These are phyloP conservation scores for Pseudomyrmex gracilis DNA, from an alignment of 1,140 invertebrate species.

Conservation along the genomic window DNA sequence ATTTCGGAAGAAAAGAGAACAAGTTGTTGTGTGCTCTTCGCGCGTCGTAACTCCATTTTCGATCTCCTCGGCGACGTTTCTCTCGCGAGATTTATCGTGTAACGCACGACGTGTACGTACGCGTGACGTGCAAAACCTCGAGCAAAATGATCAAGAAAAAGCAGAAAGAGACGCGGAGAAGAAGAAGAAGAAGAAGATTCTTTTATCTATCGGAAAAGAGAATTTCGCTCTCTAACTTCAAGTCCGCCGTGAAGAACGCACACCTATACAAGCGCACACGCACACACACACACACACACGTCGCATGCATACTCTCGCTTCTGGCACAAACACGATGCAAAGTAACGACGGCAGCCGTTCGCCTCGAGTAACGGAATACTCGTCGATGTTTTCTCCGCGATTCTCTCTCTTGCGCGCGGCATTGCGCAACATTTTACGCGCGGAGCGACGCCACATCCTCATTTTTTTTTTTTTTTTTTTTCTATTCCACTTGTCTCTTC, in stretches of 20 bases:
- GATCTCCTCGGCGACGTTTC: background rate
- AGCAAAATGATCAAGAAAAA: background rate
- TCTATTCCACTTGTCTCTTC: background rate
- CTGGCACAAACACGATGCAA: constrained; percentile 56
- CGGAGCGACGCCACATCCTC: constrained; percentile 10
- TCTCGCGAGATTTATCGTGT: constrained; percentile 58
- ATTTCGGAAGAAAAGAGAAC: no score
- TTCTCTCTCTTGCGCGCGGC: constrained; percentile 58
- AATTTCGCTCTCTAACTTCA: constrained; percentile 31
- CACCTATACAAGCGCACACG: background rate
- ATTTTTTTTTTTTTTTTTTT: constrained; percentile 20
- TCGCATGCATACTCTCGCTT: constrained; percentile 28
- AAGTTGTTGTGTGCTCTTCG: no score
- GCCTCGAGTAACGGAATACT: constrained; percentile 73
- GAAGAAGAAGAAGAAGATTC: constrained; percentile 2
- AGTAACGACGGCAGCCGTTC: constrained; percentile 61
- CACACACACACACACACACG: background rate
- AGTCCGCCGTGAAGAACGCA: background rate
- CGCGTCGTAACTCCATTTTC: background rate
- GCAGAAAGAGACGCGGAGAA: constrained; percentile 14
- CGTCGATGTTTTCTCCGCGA: constrained; percentile 71
- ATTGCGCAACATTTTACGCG: constrained; percentile 69
- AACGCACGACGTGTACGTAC: constrained; percentile 40
- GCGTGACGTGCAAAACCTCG: background rate
- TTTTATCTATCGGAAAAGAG: constrained; percentile 8